Conservation (phyloP, 2,797 vertebrate genomes). For the Spheniscus humboldti region DNA sequence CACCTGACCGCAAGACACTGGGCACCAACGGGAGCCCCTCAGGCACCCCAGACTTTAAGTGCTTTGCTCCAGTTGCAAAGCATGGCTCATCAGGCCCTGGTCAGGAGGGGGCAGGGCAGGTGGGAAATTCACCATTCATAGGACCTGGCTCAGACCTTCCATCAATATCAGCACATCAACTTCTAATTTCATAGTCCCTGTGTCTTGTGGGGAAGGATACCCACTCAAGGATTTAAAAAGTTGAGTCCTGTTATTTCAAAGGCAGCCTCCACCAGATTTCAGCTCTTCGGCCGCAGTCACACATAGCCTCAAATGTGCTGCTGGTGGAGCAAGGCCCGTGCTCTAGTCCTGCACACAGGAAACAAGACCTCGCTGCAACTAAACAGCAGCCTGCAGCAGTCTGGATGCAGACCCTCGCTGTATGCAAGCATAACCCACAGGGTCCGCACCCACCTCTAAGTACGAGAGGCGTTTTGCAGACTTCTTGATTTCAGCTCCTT, state of each 20-base stretch:
- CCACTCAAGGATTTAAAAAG: background rate
- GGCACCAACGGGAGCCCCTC: background rate
- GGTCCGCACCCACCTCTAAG: background rate
- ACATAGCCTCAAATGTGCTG: background rate
- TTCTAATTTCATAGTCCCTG: background rate
- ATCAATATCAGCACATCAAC: fast-evolving
- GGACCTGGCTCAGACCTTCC: background rate
- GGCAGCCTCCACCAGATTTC: background rate
- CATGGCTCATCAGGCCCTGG: background rate
- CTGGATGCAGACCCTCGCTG: fast-evolving
- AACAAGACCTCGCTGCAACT: fast-evolving
- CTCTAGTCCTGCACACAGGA: background rate
- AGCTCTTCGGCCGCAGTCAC: fast-evolving
- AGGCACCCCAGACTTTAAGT: background rate
- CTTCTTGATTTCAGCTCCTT: background rate
- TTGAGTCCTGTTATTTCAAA: background rate
- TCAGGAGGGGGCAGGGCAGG: background rate
- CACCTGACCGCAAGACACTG: background rate
- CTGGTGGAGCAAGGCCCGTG: background rate
- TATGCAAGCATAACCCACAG: background rate
- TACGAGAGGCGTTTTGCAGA: fast-evolving
- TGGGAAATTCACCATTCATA: background rate
- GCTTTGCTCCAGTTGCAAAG: background rate
- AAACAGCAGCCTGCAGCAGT: background rate
- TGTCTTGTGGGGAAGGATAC: background rate